These are phyloP conservation scores for Nestor notabilis DNA, from an alignment of 2,113 vertebrate genomes.

Conservation along the genomic window DNA sequence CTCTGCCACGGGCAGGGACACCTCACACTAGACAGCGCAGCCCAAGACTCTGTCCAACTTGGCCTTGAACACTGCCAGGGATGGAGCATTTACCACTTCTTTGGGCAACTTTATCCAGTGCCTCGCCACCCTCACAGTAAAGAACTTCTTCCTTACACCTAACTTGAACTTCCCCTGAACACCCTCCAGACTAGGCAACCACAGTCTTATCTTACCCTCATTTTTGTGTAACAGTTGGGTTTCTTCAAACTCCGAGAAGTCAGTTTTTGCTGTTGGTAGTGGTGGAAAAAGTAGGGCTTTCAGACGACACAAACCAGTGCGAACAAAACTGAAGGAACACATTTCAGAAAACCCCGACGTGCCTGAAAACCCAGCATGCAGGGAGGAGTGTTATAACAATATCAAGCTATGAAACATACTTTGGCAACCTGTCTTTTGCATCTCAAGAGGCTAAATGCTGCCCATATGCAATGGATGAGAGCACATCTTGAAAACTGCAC, in stretches of 20 bases:
- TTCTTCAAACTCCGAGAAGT: not conserved
- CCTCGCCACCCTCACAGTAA: not conserved
- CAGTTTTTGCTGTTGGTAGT: not conserved
- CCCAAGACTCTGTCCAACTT: not conserved
- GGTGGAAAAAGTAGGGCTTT: not conserved
- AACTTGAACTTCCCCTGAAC: not conserved
- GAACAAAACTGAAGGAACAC: not conserved
- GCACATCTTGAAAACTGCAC: slow-evolving; percentile 19
- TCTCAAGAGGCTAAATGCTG: slow-evolving; percentile 13
- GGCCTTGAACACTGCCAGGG: not conserved
- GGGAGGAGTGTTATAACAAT: not conserved
- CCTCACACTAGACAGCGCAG: not conserved
- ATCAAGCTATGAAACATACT: not conserved
- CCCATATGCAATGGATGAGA: slow-evolving; percentile 6
- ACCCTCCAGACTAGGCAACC: not conserved
- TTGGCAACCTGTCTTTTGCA: slow-evolving; percentile 7
- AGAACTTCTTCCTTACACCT: not conserved
- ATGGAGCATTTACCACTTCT: not conserved
- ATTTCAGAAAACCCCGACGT: not conserved
- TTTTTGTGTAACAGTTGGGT: not conserved
- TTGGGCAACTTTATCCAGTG: not conserved
- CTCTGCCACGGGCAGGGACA: not conserved
- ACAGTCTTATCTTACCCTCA: not conserved
- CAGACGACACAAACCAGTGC: not conserved
- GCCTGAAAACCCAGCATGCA: not conserved